Percentiles rank a stretch among this genome's conserved stretches.
These are phyloP conservation scores for Spongia lamella DNA, from an alignment of 37 sponge, comb jelly and placozoan genomes.

Conservation along the genomic window DNA sequence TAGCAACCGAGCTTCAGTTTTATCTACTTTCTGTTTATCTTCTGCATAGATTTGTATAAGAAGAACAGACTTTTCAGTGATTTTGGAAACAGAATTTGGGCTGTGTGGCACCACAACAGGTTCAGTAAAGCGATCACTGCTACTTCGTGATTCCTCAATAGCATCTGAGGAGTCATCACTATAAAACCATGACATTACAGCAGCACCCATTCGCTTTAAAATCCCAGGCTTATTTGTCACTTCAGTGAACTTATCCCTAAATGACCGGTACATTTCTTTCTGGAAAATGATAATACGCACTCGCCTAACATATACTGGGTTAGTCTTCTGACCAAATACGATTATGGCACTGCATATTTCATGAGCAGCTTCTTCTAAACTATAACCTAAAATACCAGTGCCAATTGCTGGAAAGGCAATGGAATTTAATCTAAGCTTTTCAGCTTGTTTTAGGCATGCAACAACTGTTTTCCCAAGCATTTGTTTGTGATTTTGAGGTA, in stretches of 20 bases:
- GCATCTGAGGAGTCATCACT: too few relatives aligned
- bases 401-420: constrained; percentile 67
- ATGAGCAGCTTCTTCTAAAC: constrained; percentile 32
- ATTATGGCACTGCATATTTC: constrained; percentile 27
- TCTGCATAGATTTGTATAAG: constrained; percentile 30
- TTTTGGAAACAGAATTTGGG: too few relatives aligned
- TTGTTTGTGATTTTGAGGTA: constrained; percentile 6
- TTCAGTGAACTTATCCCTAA: constrained; percentile 7
- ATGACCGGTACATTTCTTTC: neutral
- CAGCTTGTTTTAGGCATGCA: constrained; percentile 38
- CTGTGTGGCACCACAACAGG: too few relatives aligned
- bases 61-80: too few relatives aligned
- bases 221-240: too few relatives aligned
- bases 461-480: constrained; percentile 17
- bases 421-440: constrained; percentile 17
- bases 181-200: too few relatives aligned
- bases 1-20: constrained; percentile 4
- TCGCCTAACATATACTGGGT: neutral
- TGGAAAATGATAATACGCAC: constrained; percentile 37
- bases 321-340: constrained; percentile 4
- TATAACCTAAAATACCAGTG: constrained; percentile 33
- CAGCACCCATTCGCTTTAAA: too few relatives aligned
- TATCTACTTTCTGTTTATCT: neutral
- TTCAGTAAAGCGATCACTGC: too few relatives aligned
- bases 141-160: too few relatives aligned